Percentiles rank a stretch among this genome's conserved stretches.
Evolutionary conservation across 2,888 invertebrate species (phyloP).

Genomic region (Clostera curtula): DNA sequence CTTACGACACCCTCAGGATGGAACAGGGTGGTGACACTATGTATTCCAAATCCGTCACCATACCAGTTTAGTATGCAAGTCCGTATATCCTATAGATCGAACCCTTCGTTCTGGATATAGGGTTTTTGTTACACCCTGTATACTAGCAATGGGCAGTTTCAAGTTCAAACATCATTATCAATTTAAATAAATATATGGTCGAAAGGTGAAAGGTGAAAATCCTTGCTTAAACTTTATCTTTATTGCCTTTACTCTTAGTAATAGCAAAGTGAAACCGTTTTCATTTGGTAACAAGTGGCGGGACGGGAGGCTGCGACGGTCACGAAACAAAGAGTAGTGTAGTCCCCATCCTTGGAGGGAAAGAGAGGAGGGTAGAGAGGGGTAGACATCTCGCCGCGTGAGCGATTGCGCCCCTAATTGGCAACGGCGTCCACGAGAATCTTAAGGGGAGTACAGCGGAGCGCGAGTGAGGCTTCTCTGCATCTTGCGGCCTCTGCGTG

Average conservation of each 20-base stretch:
- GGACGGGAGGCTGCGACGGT: conserved; percentile 47
- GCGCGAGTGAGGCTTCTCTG: conserved; percentile 57
- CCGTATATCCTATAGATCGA: too few relatives aligned
- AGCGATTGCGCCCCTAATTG: conserved; percentile 76
- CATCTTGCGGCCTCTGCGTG: conserved; percentile 52
- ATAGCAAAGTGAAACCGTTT: conserved; percentile 66
- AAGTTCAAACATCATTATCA: too few relatives aligned
- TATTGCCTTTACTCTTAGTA: conserved; percentile 48
- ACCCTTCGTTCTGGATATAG: too few relatives aligned
- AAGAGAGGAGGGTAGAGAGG: conserved; percentile 37
- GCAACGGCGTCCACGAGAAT: conserved; percentile 75
- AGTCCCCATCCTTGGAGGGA: conserved; percentile 24
- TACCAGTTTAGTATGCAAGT: too few relatives aligned
- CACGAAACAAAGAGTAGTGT: conserved; percentile 57
- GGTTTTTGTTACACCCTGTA: too few relatives aligned
- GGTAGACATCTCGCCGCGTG: conserved; percentile 55
- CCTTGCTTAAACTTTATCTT: conserved; percentile 49
- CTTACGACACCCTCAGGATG: too few relatives aligned
- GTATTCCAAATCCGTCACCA: too few relatives aligned
- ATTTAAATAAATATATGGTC: too few relatives aligned
- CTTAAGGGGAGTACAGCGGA: conserved; percentile 71
- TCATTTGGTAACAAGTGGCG: conserved; percentile 62
- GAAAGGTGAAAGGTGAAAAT: conserved; percentile 43
- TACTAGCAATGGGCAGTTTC: too few relatives aligned
- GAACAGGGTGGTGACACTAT: too few relatives aligned